Base-by-base conservation (phyloP, 2,797 vertebrate genomes). In the Petrocephalus sullivani region DNA sequence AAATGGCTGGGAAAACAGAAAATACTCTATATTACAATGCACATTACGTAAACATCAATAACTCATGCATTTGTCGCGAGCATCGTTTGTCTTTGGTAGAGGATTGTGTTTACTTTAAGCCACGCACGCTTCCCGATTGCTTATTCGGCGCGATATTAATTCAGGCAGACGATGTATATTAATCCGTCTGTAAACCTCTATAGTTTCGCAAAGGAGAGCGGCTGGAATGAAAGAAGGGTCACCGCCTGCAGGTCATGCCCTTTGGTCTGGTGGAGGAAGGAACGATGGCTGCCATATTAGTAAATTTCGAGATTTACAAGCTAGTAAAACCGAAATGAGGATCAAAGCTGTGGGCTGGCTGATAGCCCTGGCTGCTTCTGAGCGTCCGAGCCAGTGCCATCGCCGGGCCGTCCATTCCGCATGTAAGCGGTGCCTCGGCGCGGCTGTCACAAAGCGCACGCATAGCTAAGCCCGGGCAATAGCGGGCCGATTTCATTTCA, bases 251-350 rank as follows among this genome's bases (percentile, higher is more conserved):
- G 82, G 82, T 84, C 82, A 16, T 54, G 51, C 46, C 51, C 84
- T 86, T 60, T 37, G 53, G 33, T 33, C 84, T 16, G 10, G 14
- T 1, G 84, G 23, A 57, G 37, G 56, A 9, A 58, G 51, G 54
- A 86, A 60, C 33, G 28, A n/a, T 58, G 84, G 28, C 33, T 86
- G 53, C 51, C 54, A 33, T 57, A 28, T 37, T 57, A 58, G 28
- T 84, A 84, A 37, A 86, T 9, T 57, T 86, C 54, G 58, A 54
- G 56, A 57, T 86, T 86, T 86, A 58, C 84, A 86, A 86, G 84
- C 53, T 58, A 58, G 51, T 86, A 57, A 86, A 86, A 58, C 53
- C 4, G 41, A 41, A 46, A 58, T 37, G 33, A 57, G 28, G 84
- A 86, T 58, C 53, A 86, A 86, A 58, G 84, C 54, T 33, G 28